Evolutionary conservation across 2,797 vertebrate genomes (phyloP).

Genomic region (Coregonus sp.): DNA sequence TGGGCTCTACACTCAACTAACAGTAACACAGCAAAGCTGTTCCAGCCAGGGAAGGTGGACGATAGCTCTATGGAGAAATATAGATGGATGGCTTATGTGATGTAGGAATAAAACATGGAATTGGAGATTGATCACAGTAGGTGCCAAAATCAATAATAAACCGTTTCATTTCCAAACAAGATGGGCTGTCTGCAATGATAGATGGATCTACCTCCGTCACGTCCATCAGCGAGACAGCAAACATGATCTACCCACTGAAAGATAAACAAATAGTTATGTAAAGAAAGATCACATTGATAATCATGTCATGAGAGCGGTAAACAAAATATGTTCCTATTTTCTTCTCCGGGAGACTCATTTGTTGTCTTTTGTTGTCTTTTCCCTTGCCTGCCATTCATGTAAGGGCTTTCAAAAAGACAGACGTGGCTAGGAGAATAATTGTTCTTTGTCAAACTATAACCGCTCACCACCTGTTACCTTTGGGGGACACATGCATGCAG

Average conservation of each 20-base stretch:
- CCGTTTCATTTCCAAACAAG: slow-evolving; percentile 71
- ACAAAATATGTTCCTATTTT: slow-evolving; percentile 24
- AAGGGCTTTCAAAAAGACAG: too few relatives aligned
- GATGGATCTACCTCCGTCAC: slow-evolving; percentile 33
- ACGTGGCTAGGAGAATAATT: too few relatives aligned
- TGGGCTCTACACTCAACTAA: too few relatives aligned
- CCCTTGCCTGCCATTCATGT: too few relatives aligned
- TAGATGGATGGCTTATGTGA: slow-evolving; percentile 8
- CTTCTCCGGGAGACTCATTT: slow-evolving; percentile 12
- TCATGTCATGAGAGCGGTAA: slow-evolving; percentile 47
- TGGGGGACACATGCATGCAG: too few relatives aligned
- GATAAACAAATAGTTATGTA: slow-evolving; percentile 43
- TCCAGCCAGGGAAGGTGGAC: background rate
- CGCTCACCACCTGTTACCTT: too few relatives aligned
- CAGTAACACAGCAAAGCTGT: background rate
- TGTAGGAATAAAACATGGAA: slow-evolving; percentile 3
- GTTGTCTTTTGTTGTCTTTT: background rate
- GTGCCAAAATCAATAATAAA: slow-evolving; percentile 72
- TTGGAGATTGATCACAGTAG: slow-evolving; percentile 42
- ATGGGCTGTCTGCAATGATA: slow-evolving; percentile 59
- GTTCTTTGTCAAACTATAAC: too few relatives aligned
- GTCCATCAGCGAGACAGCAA: slow-evolving; percentile 56
- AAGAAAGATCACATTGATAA: slow-evolving; percentile 47
- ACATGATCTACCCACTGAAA: slow-evolving; percentile 39
- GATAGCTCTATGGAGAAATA: background rate